Evolutionary conservation across 2,113 vertebrate genomes (phyloP).

Genomic region (Antennarius striatus): DNA sequence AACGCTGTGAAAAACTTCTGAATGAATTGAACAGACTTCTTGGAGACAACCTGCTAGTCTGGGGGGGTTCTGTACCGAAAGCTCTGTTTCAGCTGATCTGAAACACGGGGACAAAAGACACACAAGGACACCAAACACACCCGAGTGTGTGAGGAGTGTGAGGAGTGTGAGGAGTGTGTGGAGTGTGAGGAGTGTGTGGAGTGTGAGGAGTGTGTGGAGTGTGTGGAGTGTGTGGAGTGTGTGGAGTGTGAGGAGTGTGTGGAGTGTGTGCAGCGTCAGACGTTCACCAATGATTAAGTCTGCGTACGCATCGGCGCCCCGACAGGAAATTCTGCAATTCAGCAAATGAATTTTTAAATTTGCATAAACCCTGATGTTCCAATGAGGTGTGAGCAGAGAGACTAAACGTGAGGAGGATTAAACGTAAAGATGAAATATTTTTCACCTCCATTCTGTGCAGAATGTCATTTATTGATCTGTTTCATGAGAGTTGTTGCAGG

Average conservation of each 20-base stretch:
- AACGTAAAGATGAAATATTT: no score
- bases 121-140: no score
- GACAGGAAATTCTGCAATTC: constrained; percentile 33
- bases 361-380: no score
- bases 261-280: constrained; percentile 39
- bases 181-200: constrained; percentile 57
- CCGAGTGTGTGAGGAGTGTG: background rate
- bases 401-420: no score
- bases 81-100: no score
- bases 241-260: constrained; percentile 56
- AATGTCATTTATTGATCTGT: background rate
- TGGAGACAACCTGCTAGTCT: no score
- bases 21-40: no score
- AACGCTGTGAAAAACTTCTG: no score
- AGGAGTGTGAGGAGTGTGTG: constrained; percentile 54
- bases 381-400: background rate
- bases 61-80: no score
- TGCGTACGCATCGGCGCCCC: constrained; percentile 5
- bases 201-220: constrained; percentile 22
- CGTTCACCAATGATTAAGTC: constrained; percentile 32
- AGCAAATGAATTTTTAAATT: constrained; percentile 23
- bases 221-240: constrained; percentile 49
- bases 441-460: background rate
- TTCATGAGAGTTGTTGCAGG: no score
- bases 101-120: no score